Evolutionary conservation across 2,113 vertebrate species (phyloP).

Genomic region (Geothlypis trichas): DNA sequence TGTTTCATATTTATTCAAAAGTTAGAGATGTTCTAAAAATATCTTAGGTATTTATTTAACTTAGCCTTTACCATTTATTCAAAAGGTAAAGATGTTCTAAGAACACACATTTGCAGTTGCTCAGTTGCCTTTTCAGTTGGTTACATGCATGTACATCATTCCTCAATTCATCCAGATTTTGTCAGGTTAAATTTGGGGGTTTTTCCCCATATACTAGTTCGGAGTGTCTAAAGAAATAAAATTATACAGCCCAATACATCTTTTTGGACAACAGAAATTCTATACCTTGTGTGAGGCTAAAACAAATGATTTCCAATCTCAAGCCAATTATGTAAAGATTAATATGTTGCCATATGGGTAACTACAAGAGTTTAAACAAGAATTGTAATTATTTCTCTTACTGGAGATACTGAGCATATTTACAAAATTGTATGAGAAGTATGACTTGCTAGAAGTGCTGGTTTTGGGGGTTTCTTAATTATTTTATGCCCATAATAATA

Average conservation of each 20-base stretch:
- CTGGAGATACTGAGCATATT: neutral
- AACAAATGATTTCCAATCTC: neutral
- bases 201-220: fast-evolving
- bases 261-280: neutral
- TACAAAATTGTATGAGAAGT: neutral
- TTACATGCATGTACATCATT: neutral
- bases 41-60: neutral
- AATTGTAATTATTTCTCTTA: neutral
- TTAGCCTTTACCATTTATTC: neutral
- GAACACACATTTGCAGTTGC: neutral
- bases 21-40: neutral
- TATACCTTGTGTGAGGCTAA: neutral
- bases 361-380: neutral
- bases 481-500: neutral
- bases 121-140: neutral
- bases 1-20: neutral
- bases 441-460: fast-evolving
- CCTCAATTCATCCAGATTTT: neutral
- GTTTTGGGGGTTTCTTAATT: neutral
- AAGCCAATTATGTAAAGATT: neutral
- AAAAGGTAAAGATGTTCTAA: neutral
- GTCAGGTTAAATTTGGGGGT: neutral
- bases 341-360: neutral
- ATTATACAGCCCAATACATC: neutral
- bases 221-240: neutral